Evolutionary conservation across 2,113 vertebrate species (phyloP), one percentile per base, ranked within the genome.

Genomic region (Hoplias malabaricus): DNA sequence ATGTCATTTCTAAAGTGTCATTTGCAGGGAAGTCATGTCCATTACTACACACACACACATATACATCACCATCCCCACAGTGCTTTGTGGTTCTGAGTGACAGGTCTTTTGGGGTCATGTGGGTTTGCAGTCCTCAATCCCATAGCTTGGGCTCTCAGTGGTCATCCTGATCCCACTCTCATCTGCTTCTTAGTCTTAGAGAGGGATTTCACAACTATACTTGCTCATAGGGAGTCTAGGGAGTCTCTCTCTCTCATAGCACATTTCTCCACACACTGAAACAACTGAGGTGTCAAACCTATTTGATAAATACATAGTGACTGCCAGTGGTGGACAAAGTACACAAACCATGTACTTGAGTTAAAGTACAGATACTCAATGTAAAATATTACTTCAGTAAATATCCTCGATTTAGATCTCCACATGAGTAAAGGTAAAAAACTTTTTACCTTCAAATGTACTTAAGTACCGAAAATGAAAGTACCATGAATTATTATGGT

Each of bases 141-240:
- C 68, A 42, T 38, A 9, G 68, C 68, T 65, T 78, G 48, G 56
- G 68, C 62, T 36, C 48, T 31, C 59, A 78, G 56, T 78, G 76
- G 68, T 65, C 27, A 54, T 71, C 59, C 68, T 72, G 68, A 72
- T 78, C 76, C 63, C 54, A 13, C 62, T 78, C 57, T 78, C 76
- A 78, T 78, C 68, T 61, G 40, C 53, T 27, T 77, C 75, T 77
- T 77, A 77, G 67, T 69, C 59, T 69, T 66, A 77, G 75, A 25
- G 67, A 36, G 56, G 76, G 76, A 78, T 78, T 78, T 78, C 34
- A 61, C 13, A 40, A 53, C 33, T 42, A 36, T 33, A 29, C 57
- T 50, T 67, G 59, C 25, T 69, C 53, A 61, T 59, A 40, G 13
- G 59, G 25, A 48, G 13, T 21, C 25, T 54, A 9, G 31, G 34